These are phyloP conservation scores for Tetragonula clypearis DNA, from an alignment of 1,140 invertebrate genomes.

Conservation along the genomic window DNA sequence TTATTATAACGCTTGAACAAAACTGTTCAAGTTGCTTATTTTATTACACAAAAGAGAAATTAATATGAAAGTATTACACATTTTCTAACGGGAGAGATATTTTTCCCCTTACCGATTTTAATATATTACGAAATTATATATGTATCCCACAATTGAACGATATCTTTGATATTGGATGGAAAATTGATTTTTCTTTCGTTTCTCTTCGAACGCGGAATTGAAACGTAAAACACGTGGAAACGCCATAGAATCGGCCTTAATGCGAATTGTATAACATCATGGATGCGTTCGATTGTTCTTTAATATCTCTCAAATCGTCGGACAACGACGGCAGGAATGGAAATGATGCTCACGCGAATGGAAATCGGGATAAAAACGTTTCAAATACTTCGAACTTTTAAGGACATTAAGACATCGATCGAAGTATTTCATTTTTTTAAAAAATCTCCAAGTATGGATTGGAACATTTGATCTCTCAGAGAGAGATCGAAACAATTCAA, in stretches of 20 bases:
- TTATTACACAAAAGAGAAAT: neutral
- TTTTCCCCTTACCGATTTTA: too few relatives aligned
- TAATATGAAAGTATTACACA: neutral
- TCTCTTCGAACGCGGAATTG: neutral
- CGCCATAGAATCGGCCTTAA: neutral
- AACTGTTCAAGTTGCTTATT: neutral
- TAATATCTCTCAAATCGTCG: neutral
- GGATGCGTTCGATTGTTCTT: neutral
- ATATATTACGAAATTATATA: too few relatives aligned
- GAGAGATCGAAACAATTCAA: neutral
- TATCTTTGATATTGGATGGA: too few relatives aligned
- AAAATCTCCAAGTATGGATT: neutral
- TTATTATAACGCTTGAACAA: too few relatives aligned
- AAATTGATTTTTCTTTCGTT: too few relatives aligned
- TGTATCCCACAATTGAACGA: neutral
- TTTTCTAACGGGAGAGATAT: too few relatives aligned
- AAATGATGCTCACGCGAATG: neutral
- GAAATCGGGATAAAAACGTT: neutral
- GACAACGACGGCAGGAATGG: neutral
- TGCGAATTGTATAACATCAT: neutral
- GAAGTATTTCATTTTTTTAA: neutral
- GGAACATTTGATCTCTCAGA: neutral
- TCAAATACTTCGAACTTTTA: neutral
- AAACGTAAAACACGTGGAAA: neutral
- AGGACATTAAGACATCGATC: neutral